phyloP scores from a whole-genome alignment of 2,888 invertebrate genomes.

The Morpho achilles region DNA sequence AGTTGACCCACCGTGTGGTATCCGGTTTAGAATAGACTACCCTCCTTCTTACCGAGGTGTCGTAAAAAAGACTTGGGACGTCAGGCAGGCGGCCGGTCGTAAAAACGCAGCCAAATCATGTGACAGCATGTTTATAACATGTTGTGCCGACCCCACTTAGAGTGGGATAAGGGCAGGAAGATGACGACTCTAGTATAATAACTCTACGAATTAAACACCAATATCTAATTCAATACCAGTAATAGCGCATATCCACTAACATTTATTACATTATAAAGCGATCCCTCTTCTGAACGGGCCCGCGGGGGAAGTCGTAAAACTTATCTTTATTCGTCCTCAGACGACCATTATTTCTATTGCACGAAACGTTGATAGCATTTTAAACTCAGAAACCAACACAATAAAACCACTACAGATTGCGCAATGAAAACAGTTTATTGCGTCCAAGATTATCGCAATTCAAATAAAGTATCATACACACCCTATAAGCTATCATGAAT shows the following conservation, averaged over 20 bases:
- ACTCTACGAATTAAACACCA: too few species aligned
- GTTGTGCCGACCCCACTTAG: too few species aligned
- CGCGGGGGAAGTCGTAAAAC: constrained; percentile 19
- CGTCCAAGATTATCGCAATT: neutral
- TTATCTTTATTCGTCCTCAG: constrained; percentile 16
- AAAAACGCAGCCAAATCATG: too few species aligned
- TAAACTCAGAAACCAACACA: neutral
- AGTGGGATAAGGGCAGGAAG: too few species aligned
- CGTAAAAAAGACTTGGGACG: too few species aligned
- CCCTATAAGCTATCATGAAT: too few species aligned
- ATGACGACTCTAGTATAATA: too few species aligned
- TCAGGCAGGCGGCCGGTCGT: too few species aligned
- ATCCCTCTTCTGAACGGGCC: constrained; percentile 9
- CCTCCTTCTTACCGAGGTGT: too few species aligned
- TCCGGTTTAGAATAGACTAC: too few species aligned
- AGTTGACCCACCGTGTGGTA: too few species aligned
- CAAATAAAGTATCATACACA: neutral
- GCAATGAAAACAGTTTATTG: neutral
- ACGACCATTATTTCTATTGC: constrained; percentile 13
- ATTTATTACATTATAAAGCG: constrained; percentile 10
- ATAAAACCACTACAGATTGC: neutral
- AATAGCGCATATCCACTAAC: constrained; percentile 2
- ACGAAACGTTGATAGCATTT: neutral
- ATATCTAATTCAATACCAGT: neutral
- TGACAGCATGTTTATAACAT: too few species aligned